Conservation (phyloP, 2,888 invertebrate species). For the Mactromeris polynyma region DNA sequence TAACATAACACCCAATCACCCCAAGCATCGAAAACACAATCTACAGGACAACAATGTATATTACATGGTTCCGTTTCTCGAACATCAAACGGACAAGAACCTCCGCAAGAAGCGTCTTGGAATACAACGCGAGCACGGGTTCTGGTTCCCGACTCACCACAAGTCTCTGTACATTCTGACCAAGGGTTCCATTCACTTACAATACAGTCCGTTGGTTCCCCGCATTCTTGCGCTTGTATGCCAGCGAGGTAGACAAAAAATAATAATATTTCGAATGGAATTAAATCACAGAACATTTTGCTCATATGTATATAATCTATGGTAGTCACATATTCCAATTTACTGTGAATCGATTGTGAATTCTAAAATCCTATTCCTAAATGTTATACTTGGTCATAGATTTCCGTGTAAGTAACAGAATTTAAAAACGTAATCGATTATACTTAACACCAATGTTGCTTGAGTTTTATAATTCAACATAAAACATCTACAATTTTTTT, state of each 20-base stretch:
- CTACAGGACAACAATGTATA: slow-evolving; percentile 68
- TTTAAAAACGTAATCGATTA: neutral
- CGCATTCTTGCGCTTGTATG: slow-evolving; percentile 16
- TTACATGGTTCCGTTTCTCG: slow-evolving; percentile 68
- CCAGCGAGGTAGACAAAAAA: neutral
- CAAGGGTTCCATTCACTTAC: slow-evolving; percentile 74
- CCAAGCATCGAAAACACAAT: slow-evolving; percentile 70
- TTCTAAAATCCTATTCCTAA: neutral
- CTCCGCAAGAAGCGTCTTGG: slow-evolving; percentile 68
- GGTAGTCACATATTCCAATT: neutral
- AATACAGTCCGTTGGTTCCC: slow-evolving; percentile 68
- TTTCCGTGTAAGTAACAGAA: neutral
- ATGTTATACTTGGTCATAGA: neutral
- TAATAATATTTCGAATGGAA: neutral
- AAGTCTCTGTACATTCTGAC: slow-evolving; percentile 70
- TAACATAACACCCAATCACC: slow-evolving; percentile 61
- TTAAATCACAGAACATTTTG: neutral
- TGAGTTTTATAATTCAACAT: neutral
- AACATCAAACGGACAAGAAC: slow-evolving; percentile 55
- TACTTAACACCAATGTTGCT: neutral
- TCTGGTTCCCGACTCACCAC: slow-evolving; percentile 68
- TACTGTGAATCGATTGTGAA: neutral
- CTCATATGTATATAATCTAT: neutral
- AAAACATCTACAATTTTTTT: neutral
- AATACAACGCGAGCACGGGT: slow-evolving; percentile 58